Percentiles rank a stretch among this genome's conserved stretches.
These are phyloP conservation scores for Chrysodeixis includens DNA, from an alignment of 2,888 invertebrate species.

Conservation along the genomic window DNA sequence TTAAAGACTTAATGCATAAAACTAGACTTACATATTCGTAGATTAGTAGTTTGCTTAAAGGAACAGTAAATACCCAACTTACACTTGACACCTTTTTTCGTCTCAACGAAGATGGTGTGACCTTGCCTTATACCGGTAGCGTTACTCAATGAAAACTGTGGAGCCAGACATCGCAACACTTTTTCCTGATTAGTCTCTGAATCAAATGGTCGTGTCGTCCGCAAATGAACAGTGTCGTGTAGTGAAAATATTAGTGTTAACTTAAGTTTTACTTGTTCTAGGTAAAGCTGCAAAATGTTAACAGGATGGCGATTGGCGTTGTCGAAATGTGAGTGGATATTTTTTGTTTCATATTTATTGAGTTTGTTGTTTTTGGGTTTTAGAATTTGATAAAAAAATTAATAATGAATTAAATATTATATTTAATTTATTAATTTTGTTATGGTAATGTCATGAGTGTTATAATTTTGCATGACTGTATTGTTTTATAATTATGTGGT, in stretches of 20 bases:
- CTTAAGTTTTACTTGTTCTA: conserved; percentile 61
- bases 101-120: conserved; percentile 49
- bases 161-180: conserved; percentile 53
- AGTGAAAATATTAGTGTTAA: conserved; percentile 35
- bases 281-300: conserved; percentile 76
- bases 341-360: conserved; percentile 12
- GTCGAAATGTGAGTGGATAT: conserved; percentile 84
- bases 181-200: conserved; percentile 74
- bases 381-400: no score
- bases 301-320: conserved; percentile 82
- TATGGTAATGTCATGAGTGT: no score
- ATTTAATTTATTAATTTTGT: no score
- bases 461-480: no score
- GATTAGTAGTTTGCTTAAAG: neutral
- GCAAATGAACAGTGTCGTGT: conserved; percentile 38
- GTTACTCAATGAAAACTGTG: conserved; percentile 64
- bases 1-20: no score
- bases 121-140: conserved; percentile 68
- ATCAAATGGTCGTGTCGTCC: conserved; percentile 67
- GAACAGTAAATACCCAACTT: neutral
- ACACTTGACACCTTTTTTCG: conserved; percentile 67
- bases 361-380: no score
- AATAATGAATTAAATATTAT: no score
- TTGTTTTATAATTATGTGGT: no score
- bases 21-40: no score